These are phyloP conservation scores for Chaetorhynchus papuensis DNA, from an alignment of 2,113 vertebrate genomes.

Conservation along the genomic window DNA sequence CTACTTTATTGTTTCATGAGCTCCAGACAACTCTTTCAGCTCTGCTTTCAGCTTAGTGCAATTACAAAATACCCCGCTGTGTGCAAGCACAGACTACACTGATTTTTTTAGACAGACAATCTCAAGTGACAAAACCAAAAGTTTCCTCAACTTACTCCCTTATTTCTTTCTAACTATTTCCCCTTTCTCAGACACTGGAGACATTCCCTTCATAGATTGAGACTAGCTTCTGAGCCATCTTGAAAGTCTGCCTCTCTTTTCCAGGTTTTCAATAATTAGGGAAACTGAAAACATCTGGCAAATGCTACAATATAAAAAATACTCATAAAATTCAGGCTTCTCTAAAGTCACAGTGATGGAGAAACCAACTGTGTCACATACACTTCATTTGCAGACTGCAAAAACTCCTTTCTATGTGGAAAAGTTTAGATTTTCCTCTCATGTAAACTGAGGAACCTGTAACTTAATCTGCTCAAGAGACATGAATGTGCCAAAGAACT, in stretches of 20 bases:
- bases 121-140: not conserved
- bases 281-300: not conserved
- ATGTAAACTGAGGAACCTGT: not conserved
- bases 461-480: not conserved
- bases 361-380: not conserved
- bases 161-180: not conserved
- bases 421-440: slow-evolving; percentile 1
- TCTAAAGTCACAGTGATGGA: not conserved
- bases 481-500: not conserved
- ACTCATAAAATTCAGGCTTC: not conserved
- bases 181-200: not conserved
- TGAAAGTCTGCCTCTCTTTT: not conserved
- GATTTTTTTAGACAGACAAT: not conserved
- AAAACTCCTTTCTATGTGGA: not conserved
- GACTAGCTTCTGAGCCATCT: not conserved
- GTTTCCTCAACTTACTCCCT: not conserved
- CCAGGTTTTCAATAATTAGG: not conserved
- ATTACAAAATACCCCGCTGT: not conserved
- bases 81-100: not conserved
- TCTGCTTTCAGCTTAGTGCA: not conserved
- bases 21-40: not conserved
- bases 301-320: not conserved
- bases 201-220: not conserved
- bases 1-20: not conserved
- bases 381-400: not conserved